phyloP scores from a whole-genome alignment of 2,113 vertebrate genomes.

The Antechinus flavipes region DNA sequence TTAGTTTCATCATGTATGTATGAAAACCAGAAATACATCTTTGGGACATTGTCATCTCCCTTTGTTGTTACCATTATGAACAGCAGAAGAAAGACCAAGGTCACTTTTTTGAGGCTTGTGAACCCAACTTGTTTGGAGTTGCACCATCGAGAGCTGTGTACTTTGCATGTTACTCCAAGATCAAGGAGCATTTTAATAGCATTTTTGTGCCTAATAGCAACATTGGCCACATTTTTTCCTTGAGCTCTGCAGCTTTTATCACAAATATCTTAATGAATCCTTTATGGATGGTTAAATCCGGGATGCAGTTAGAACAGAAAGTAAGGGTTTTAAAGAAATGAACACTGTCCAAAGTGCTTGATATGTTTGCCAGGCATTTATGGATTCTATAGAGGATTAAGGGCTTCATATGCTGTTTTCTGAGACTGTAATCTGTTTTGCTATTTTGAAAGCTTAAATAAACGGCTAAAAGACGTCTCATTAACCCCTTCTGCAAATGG shows the following conservation, averaged over 20 bases:
- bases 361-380: conserved; percentile 92
- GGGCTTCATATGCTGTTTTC: conserved; percentile 98
- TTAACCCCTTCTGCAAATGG: conserved; percentile 78
- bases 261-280: too few species aligned
- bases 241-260: too few species aligned
- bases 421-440: conserved; percentile 98
- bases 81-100: conserved; percentile 82
- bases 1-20: not conserved
- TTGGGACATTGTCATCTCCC: not conserved
- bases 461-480: conserved; percentile 84
- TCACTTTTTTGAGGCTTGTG: conserved; percentile 94
- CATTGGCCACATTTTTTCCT: too few species aligned
- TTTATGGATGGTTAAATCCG: not conserved
- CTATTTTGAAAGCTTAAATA: conserved; percentile 98
- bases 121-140: too few species aligned
- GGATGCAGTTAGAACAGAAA: not conserved
- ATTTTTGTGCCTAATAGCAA: too few species aligned
- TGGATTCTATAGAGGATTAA: conserved; percentile 96
- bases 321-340: conserved; percentile 87
- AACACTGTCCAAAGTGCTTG: conserved; percentile 84
- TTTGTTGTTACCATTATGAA: not conserved
- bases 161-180: too few species aligned
- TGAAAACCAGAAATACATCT: not conserved
- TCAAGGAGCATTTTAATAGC: too few species aligned
- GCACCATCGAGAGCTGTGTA: too few species aligned